phyloP scores from a whole-genome alignment of 2,113 vertebrate genomes.

The Patagioenas fasciata region DNA sequence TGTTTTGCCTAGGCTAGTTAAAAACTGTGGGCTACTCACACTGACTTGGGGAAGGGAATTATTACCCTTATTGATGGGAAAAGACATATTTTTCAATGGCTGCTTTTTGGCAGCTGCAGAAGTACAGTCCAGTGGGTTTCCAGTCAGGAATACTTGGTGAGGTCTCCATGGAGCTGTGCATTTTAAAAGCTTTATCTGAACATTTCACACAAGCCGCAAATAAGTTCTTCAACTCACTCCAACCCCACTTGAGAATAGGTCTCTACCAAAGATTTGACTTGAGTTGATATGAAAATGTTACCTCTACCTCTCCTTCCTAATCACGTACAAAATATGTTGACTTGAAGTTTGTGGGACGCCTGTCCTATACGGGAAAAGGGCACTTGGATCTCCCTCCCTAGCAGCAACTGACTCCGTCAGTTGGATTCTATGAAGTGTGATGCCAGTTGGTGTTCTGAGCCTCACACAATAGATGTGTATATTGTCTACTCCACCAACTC shows the following conservation, averaged over 20 bases:
- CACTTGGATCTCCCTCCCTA: background rate
- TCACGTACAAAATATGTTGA: rapidly evolving
- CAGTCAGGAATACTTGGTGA: background rate
- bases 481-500: background rate
- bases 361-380: background rate
- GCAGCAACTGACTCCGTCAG: background rate
- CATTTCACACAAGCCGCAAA: background rate
- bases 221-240: background rate
- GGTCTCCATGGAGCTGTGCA: background rate
- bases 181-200: background rate
- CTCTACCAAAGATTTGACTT: background rate
- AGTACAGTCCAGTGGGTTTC: background rate
- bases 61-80: background rate
- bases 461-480: rapidly evolving
- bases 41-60: background rate
- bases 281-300: rapidly evolving
- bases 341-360: background rate
- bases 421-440: rapidly evolving
- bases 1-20: conserved; percentile 12
- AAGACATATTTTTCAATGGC: background rate
- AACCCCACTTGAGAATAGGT: background rate
- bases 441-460: background rate
- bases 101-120: background rate
- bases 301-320: background rate
- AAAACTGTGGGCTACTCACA: background rate